Evolutionary conservation across 2,797 vertebrate genomes (phyloP), one percentile per base, ranked within the genome.

Genomic region (Coluber constrictor): DNA sequence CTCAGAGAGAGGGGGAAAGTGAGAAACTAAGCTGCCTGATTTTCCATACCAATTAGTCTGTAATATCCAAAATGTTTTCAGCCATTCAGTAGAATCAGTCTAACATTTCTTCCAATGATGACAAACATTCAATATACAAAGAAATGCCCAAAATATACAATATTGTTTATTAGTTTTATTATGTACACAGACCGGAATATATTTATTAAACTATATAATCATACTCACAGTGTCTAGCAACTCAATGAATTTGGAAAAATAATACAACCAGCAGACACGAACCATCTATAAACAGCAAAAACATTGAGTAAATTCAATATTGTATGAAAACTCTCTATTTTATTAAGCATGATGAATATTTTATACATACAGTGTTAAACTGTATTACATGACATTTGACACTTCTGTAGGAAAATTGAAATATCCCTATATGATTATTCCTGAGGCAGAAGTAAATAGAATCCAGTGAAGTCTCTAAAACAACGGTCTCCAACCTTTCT

Each of bases 221-320:
- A 91, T 94, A 98, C 99, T 99, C 97, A 99, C 99, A 12, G 99
- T 99, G 97, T 99, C 99, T 94, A 99, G 95, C 95, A 99, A 98
- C 95, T 99, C 99, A 86, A 99, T 98, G 96, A 99, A 99, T 97
- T 99, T 99, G 88, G 99, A 99, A 96, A 99, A 99, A 96, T 98
- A 99, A 97, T 99, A 99, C 90, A 99, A 98, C 99, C 99, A 99
- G 95, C 99, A 99, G 43, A 97, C 98, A 96, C 97, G 97, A 13
- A 98, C 98, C 99, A 99, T 99, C 99, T 99, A 97, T 92, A 95
- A 95, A 95, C 96, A 96, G 88, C 91, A 10, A 91, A 87, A 91
- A 0, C 55, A 95, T 92, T 66, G 0, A 87, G 9, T 94, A 59
- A 93, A 90, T 83, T 51, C 11, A 2, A 70, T 51, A 60, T 25